These are phyloP conservation scores for Itoplectis maculator DNA, from an alignment of 2,888 invertebrate genomes.

Conservation along the genomic window DNA sequence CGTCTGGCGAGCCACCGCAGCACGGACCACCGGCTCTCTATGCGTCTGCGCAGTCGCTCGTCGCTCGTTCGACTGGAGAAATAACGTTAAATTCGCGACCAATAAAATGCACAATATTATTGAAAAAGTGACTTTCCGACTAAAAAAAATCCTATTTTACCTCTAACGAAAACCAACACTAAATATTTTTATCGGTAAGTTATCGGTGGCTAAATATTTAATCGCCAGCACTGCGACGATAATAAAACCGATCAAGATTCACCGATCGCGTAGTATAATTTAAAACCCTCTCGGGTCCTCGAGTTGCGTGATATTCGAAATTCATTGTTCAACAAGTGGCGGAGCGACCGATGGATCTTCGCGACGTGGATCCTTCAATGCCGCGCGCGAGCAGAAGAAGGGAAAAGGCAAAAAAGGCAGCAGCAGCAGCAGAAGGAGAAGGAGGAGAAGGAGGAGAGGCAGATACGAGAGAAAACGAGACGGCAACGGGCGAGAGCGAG, in stretches of 20 bases:
- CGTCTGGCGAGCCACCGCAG: constrained; percentile 72
- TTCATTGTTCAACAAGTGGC: constrained; percentile 48
- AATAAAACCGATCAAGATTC: too few relatives aligned
- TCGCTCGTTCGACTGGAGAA: too few relatives aligned
- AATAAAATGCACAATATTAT: too few relatives aligned
- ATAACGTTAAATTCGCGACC: too few relatives aligned
- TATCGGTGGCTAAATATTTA: too few relatives aligned
- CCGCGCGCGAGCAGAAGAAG: constrained; percentile 41
- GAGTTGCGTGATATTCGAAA: constrained; percentile 22
- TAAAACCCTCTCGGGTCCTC: neutral
- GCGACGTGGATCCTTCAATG: constrained; percentile 11
- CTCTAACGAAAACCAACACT: too few relatives aligned
- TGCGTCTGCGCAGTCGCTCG: neutral
- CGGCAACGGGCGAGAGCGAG: constrained; percentile 54
- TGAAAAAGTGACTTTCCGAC: too few relatives aligned
- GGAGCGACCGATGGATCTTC: constrained; percentile 29
- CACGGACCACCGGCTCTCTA: neutral
- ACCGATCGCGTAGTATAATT: too few relatives aligned
- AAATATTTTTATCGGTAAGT: too few relatives aligned
- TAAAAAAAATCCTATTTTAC: too few relatives aligned
- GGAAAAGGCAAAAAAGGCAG: constrained; percentile 28
- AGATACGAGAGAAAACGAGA: constrained; percentile 57
- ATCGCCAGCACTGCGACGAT: too few relatives aligned
- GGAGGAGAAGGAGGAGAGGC: constrained; percentile 39
- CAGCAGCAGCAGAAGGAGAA: too few relatives aligned